Conservation (phyloP, 2,797 vertebrate species). For the Cercopithecus petaurista region DNA sequence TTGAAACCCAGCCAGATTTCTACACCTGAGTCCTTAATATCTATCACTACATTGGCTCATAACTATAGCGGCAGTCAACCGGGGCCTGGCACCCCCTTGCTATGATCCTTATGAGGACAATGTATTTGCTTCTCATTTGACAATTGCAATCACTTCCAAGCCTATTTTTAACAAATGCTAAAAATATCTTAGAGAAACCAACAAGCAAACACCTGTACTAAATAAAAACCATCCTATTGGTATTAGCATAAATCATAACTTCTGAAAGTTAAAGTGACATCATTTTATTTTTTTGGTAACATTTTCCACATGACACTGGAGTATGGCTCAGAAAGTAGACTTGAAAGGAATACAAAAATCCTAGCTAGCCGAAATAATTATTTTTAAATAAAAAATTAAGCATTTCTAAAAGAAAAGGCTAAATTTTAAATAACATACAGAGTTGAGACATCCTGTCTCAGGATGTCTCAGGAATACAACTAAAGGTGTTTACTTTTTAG, state of each 20-base stretch:
- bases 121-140: not conserved
- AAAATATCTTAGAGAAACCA: not conserved
- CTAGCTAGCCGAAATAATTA: not conserved
- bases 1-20: not conserved
- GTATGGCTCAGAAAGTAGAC: not conserved
- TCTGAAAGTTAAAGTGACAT: not conserved
- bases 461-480: not conserved
- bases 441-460: not conserved
- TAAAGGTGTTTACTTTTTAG: not conserved
- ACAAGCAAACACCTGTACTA: not conserved
- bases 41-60: not conserved
- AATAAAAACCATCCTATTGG: not conserved
- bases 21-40: not conserved
- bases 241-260: not conserved
- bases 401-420: not conserved
- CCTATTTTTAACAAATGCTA: not conserved
- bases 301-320: slow-evolving; percentile 12
- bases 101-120: not conserved
- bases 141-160: not conserved
- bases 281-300: not conserved
- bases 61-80: not conserved
- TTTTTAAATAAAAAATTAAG: slow-evolving; percentile 49
- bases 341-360: not conserved
- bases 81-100: not conserved
- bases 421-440: not conserved